phyloP scores from a whole-genome alignment of 2,888 invertebrate genomes.

The Rutpela maculata region DNA sequence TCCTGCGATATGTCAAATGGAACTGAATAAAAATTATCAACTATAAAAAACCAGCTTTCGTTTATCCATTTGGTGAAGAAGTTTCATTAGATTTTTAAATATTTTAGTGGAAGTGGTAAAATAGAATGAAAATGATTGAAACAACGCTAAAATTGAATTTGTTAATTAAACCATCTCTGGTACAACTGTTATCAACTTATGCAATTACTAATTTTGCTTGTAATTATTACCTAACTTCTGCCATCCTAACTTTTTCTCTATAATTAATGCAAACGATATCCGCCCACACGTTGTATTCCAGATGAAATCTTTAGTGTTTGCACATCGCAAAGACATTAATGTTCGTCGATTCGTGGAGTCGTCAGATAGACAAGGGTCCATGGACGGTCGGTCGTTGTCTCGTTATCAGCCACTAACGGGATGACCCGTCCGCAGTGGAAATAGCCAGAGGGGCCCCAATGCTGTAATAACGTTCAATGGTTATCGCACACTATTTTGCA shows the following conservation, averaged over 20 bases:
- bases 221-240: too few species aligned
- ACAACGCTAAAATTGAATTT: too few species aligned
- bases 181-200: too few species aligned
- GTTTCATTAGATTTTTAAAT: too few species aligned
- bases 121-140: too few species aligned
- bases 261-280: not conserved
- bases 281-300: not conserved
- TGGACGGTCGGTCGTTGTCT: conserved; percentile 55
- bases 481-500: conserved; percentile 59
- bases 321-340: conserved; percentile 42
- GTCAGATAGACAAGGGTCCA: conserved; percentile 52
- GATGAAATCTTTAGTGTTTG: conserved; percentile 43
- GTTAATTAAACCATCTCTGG: too few species aligned
- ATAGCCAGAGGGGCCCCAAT: conserved; percentile 59
- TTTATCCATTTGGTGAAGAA: too few species aligned
- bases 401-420: conserved; percentile 72
- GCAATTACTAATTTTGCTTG: too few species aligned
- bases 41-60: too few species aligned
- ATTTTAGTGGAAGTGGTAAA: too few species aligned
- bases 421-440: conserved; percentile 72
- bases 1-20: too few species aligned
- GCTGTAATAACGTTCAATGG: conserved; percentile 65
- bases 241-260: not conserved
- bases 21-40: too few species aligned
- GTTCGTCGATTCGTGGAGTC: conserved; percentile 43